Evolutionary conservation across 1,140 invertebrate genomes (phyloP).

Genomic region (Panonychus citri): DNA sequence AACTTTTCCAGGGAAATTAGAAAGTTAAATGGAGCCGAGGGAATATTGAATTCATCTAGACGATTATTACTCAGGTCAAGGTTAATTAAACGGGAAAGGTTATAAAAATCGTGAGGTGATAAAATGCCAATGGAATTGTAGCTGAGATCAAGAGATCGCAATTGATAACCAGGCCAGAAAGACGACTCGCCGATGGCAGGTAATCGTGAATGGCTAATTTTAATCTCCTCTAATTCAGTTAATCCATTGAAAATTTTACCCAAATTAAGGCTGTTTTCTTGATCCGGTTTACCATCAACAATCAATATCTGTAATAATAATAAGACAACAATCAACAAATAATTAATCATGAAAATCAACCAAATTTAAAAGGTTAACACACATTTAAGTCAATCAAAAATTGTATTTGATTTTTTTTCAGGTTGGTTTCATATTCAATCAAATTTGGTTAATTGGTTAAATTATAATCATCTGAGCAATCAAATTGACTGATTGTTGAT

Average conservation of each 20-base stretch:
- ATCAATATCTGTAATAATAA: not conserved
- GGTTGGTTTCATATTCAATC: too few species aligned
- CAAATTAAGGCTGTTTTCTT: slow-evolving; percentile 31
- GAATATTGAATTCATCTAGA: slow-evolving; percentile 23
- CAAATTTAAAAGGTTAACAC: too few species aligned
- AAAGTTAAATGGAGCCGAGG: slow-evolving; percentile 44
- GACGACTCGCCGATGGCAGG: slow-evolving; percentile 50
- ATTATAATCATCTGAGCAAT: too few species aligned
- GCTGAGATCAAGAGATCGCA: slow-evolving; percentile 42
- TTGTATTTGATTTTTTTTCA: too few species aligned
- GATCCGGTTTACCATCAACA: not conserved
- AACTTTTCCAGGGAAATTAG: slow-evolving; percentile 36
- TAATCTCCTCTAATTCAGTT: slow-evolving; percentile 40
- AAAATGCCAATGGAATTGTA: slow-evolving; percentile 49
- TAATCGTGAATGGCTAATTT: slow-evolving; percentile 45
- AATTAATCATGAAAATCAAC: too few species aligned
- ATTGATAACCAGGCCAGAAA: slow-evolving; percentile 43
- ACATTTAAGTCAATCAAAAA: too few species aligned
- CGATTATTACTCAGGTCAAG: slow-evolving; percentile 26
- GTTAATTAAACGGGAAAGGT: slow-evolving; percentile 23
- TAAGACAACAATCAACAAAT: too few species aligned
- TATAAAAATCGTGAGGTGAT: slow-evolving; percentile 23
- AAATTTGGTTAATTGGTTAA: too few species aligned
- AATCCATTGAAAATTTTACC: slow-evolving; percentile 44
- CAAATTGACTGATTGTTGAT: too few species aligned